These are phyloP conservation scores for Cataglyphis cursor DNA, from an alignment of 2,888 invertebrate species.

Conservation along the genomic window DNA sequence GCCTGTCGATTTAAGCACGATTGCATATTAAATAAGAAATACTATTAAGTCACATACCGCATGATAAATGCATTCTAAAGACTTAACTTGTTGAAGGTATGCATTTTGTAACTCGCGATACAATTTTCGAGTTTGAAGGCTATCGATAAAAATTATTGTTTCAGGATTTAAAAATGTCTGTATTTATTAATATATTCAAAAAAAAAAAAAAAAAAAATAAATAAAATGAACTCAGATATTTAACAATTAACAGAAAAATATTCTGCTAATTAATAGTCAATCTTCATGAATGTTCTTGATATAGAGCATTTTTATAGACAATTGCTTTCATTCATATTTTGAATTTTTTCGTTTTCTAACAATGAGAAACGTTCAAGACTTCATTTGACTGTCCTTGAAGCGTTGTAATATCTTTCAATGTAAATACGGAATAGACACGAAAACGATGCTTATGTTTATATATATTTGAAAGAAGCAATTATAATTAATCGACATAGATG, in stretches of 20 bases:
- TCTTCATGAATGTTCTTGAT: not conserved
- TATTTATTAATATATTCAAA: too few relatives aligned
- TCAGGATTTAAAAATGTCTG: not conserved
- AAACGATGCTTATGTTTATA: constrained; percentile 29
- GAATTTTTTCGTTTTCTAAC: not conserved
- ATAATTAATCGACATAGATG: constrained; percentile 48
- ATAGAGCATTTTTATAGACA: not conserved
- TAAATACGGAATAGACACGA: not conserved
- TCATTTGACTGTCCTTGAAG: not conserved
- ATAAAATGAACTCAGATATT: not conserved
- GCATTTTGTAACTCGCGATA: constrained; percentile 25
- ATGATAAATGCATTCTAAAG: constrained; percentile 21
- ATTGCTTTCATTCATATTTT: not conserved
- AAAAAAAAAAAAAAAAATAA: too few relatives aligned
- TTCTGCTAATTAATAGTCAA: not conserved
- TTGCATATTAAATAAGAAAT: constrained; percentile 22
- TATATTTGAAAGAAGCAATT: constrained; percentile 18
- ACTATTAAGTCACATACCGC: constrained; percentile 27
- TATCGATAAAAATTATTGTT: not conserved
- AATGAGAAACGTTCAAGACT: not conserved
- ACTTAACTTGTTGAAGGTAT: not conserved
- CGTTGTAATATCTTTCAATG: not conserved
- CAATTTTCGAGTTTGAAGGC: constrained; percentile 21
- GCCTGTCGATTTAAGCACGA: constrained; percentile 45
- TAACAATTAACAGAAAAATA: not conserved